phyloP scores from a whole-genome alignment of 2,797 vertebrate species.

The Falco naumanni region DNA sequence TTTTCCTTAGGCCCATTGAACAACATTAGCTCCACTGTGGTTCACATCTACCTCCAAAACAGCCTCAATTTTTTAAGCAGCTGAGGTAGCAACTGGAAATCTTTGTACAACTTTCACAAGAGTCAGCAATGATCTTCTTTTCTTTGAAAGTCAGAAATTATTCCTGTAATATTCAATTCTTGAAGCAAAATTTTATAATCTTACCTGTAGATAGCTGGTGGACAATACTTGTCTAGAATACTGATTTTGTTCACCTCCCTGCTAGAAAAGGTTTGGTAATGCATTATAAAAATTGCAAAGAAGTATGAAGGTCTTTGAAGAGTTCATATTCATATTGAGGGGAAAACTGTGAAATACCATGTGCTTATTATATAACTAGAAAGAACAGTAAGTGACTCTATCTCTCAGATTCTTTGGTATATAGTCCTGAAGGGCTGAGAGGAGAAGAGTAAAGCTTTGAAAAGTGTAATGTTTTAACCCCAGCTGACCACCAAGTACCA shows the following conservation, averaged over 20 bases:
- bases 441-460: background rate
- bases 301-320: background rate
- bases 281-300: background rate
- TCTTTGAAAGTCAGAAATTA: background rate
- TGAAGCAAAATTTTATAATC: background rate
- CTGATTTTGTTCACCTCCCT: background rate
- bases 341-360: background rate
- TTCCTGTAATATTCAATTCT: background rate
- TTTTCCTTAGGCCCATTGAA: background rate
- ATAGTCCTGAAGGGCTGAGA: background rate
- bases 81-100: background rate
- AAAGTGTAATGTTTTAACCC: background rate
- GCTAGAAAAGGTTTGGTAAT: background rate
- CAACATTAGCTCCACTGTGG: fast-evolving
- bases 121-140: background rate
- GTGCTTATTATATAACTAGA: background rate
- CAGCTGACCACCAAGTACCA: too few species aligned
- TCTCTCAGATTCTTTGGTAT: background rate
- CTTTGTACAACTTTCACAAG: background rate
- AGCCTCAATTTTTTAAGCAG: background rate
- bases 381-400: fast-evolving
- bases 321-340: background rate
- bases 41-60: background rate
- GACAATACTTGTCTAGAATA: background rate
- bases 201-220: background rate